A percentile compares a stretch with the other conserved stretches of the same genome.
Conservation (phyloP, 2,888 invertebrate genomes). For the Escarpia spicata region DNA sequence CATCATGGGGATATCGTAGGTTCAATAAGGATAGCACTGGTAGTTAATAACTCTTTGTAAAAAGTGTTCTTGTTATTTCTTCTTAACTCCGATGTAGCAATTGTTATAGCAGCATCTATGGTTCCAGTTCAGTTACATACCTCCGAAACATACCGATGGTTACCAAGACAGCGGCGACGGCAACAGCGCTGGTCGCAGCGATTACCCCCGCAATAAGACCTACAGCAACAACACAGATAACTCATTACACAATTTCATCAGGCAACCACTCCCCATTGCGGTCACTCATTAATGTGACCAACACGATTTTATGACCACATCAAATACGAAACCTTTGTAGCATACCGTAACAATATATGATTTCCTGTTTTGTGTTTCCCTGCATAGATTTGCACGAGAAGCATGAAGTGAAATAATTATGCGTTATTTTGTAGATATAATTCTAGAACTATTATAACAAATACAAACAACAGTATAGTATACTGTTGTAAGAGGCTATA, state of each 20-base stretch:
- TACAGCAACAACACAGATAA: neutral
- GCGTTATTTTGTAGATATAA: too few species aligned
- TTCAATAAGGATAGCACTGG: too few species aligned
- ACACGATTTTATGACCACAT: too few species aligned
- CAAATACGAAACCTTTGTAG: too few species aligned
- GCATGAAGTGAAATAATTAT: too few species aligned
- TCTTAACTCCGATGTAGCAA: neutral
- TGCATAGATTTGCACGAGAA: too few species aligned
- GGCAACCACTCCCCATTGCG: neutral
- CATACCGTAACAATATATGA: too few species aligned
- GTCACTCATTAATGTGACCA: neutral
- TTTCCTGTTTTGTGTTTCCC: too few species aligned
- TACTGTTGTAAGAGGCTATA: too few species aligned
- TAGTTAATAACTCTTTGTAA: neutral
- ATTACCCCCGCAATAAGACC: neutral
- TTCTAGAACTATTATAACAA: too few species aligned
- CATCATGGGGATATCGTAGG: neutral
- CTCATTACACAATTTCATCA: neutral
- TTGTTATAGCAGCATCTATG: neutral
- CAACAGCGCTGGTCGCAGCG: neutral
- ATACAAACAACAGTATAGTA: too few species aligned
- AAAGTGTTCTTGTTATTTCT: neutral
- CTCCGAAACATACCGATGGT: neutral
- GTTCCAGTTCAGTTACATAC: neutral
- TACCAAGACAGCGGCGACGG: neutral